Evolutionary conservation across 1,140 invertebrate species (phyloP).

Genomic region (Magallana angulata): DNA sequence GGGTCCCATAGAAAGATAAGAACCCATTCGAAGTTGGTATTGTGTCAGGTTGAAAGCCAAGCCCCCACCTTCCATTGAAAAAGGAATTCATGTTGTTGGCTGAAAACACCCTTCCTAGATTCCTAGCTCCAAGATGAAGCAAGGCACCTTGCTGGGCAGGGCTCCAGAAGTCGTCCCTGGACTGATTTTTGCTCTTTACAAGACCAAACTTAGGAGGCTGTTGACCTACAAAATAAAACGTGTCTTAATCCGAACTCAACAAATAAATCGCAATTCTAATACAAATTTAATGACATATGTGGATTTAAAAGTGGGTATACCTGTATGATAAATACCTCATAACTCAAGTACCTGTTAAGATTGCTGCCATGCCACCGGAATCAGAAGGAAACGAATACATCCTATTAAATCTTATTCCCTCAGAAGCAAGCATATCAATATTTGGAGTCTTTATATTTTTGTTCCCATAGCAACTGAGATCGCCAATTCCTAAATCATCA

Average conservation of each 20-base stretch:
- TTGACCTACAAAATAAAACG: constrained; percentile 14
- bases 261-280: neutral
- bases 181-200: constrained; percentile 35
- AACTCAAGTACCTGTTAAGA: constrained; percentile 39
- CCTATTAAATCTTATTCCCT: constrained; percentile 68
- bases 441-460: constrained; percentile 73
- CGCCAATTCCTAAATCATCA: constrained; percentile 78
- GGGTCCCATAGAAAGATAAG: constrained; percentile 51
- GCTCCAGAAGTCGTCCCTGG: constrained; percentile 53
- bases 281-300: neutral
- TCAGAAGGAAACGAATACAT: constrained; percentile 57
- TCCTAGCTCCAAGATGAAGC: neutral
- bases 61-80: constrained; percentile 45
- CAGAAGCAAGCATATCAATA: constrained; percentile 72
- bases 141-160: constrained; percentile 49
- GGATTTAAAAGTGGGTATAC: neutral
- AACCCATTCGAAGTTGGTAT: constrained; percentile 49
- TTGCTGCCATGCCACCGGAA: constrained; percentile 48
- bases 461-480: constrained; percentile 77
- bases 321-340: neutral
- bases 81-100: constrained; percentile 19
- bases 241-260: neutral
- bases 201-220: constrained; percentile 50
- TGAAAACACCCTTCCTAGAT: constrained; percentile 29
- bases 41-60: constrained; percentile 11